Conservation (phyloP, 2,888 invertebrate genomes). For the Blera fallax region DNA sequence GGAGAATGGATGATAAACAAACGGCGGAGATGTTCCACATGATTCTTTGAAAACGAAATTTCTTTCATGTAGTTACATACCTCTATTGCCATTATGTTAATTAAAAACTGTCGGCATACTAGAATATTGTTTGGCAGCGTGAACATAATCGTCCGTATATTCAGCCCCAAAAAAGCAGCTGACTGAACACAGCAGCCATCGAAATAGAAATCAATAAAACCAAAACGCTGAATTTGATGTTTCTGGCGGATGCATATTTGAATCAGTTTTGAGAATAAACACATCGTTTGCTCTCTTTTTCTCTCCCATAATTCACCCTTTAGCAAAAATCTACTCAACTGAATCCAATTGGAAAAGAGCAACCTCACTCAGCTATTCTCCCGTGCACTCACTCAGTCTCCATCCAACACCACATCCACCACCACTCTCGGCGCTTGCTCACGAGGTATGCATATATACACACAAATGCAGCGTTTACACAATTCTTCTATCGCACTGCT, state of each 20-base stretch:
- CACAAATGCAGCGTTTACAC: background rate
- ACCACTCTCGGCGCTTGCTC: conserved; percentile 68
- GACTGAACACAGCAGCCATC: conserved; percentile 32
- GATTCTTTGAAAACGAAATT: background rate
- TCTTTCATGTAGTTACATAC: background rate
- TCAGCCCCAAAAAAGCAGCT: conserved; percentile 46
- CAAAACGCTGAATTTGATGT: conserved; percentile 51
- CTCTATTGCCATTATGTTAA: background rate
- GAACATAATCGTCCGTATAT: background rate
- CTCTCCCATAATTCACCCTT: conserved; percentile 16
- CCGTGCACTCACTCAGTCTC: conserved; percentile 17
- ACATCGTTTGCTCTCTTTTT: conserved; percentile 19
- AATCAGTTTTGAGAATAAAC: conserved; percentile 2
- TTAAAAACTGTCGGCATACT: background rate
- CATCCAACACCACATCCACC: conserved; percentile 6
- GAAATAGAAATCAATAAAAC: conserved; percentile 65
- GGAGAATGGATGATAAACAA: background rate
- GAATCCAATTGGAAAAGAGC: conserved; percentile 10
- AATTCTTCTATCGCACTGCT: background rate
- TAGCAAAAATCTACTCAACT: conserved; percentile 16
- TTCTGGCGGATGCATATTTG: conserved; percentile 45
- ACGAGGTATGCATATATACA: conserved; percentile 41
- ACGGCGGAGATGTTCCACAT: background rate
- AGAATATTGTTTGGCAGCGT: background rate
- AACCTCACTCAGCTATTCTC: conserved; percentile 9